These are phyloP conservation scores for Pantelozetes paolii DNA, from an alignment of 2,888 invertebrate genomes.

Conservation along the genomic window DNA sequence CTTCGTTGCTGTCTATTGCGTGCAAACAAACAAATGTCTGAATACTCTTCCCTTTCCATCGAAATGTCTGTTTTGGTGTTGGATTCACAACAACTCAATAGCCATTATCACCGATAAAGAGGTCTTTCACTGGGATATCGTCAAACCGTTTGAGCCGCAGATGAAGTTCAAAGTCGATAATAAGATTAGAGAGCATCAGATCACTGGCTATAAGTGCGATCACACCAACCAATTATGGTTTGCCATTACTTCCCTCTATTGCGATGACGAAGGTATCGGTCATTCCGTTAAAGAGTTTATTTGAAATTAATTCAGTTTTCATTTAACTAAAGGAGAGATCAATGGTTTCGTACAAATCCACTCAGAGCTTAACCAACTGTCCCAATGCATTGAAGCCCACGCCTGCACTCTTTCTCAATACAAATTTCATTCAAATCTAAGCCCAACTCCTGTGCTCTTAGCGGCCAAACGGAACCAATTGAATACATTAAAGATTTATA, in stretches of 20 bases:
- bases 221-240: conserved; percentile 20
- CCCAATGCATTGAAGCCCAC: conserved; percentile 40
- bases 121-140: conserved; percentile 33
- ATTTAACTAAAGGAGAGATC: conserved; percentile 27
- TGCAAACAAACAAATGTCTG: conserved; percentile 31
- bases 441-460: conserved; percentile 20
- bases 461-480: conserved; percentile 29
- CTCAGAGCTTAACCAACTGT: conserved; percentile 15
- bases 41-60: conserved; percentile 33
- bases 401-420: conserved; percentile 4
- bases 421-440: conserved; percentile 18
- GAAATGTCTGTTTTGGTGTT: conserved; percentile 34
- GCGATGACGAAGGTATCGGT: conserved; percentile 38
- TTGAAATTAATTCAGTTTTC: conserved; percentile 1
- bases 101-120: conserved; percentile 33
- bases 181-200: conserved; percentile 8
- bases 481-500: conserved; percentile 33
- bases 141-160: background rate
- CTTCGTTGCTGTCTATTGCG: conserved; percentile 37
- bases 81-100: conserved; percentile 25
- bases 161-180: conserved; percentile 24
- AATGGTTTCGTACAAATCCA: conserved; percentile 31
- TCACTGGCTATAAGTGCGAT: conserved; percentile 35
- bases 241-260: conserved; percentile 33
- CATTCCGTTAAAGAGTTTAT: background rate